These are phyloP conservation scores for Elephantulus edwardii DNA, from an alignment of 2,113 vertebrate genomes.

Conservation along the genomic window DNA sequence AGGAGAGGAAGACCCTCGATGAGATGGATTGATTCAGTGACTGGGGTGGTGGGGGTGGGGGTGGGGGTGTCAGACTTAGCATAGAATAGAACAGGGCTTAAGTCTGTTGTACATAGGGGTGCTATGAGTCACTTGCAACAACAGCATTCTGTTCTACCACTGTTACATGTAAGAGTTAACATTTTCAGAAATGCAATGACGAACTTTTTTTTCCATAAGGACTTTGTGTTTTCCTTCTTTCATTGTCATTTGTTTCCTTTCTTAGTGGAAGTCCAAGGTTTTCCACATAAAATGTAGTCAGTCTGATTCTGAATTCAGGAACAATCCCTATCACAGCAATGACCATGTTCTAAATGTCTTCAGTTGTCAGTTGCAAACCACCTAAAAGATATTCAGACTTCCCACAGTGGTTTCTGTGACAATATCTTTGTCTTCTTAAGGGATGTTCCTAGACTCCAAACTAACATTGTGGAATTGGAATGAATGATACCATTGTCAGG, in stretches of 20 bases:
- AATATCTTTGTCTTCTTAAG: conserved; percentile 48
- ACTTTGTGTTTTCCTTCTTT: neutral
- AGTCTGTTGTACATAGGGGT: no score
- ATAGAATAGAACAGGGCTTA: no score
- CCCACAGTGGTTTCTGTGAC: conserved; percentile 42
- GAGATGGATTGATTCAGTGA: no score
- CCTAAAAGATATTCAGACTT: conserved; percentile 56
- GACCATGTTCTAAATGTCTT: neutral
- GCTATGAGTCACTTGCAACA: conserved; percentile 32
- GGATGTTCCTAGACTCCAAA: neutral
- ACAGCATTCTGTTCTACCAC: neutral
- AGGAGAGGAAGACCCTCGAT: no score
- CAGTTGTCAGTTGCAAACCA: conserved; percentile 44
- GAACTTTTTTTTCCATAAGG: neutral
- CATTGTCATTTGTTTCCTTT: neutral
- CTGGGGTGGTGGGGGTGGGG: no score
- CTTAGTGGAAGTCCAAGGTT: conserved; percentile 24
- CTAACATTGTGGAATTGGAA: conserved; percentile 8
- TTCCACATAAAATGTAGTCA: conserved; percentile 28
- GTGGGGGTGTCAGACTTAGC: no score
- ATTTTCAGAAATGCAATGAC: neutral
- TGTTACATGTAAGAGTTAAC: neutral
- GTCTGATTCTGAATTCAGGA: neutral
- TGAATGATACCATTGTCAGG: conserved; percentile 53
- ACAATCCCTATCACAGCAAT: neutral